These are phyloP conservation scores for Xiphophorus couchianus DNA, from an alignment of 2,113 vertebrate genomes.

Conservation along the genomic window DNA sequence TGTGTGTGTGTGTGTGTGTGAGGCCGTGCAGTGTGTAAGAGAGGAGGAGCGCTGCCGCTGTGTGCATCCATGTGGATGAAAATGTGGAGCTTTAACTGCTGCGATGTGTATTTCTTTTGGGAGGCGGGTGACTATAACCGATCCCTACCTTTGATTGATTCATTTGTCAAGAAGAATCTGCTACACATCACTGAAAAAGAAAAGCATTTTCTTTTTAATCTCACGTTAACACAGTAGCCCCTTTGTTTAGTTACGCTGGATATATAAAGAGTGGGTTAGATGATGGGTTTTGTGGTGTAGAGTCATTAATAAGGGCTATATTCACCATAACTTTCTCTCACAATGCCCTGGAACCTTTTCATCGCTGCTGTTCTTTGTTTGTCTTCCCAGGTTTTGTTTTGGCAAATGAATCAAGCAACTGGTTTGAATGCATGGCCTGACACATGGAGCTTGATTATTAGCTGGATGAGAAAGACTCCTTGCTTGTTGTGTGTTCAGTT, in stretches of 20 bases:
- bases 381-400: background rate
- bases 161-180: slow-evolving; percentile 54
- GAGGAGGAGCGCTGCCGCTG: slow-evolving; percentile 29
- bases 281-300: background rate
- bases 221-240: slow-evolving; percentile 10
- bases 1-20: background rate
- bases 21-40: slow-evolving; percentile 11
- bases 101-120: slow-evolving; percentile 59
- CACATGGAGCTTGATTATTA: slow-evolving; percentile 72
- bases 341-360: background rate
- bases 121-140: slow-evolving; percentile 45
- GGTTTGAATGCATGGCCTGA: slow-evolving; percentile 80
- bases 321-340: slow-evolving; percentile 30
- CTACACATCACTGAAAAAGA: background rate
- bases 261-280: slow-evolving; percentile 12
- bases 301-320: slow-evolving; percentile 68
- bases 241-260: slow-evolving; percentile 41
- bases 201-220: background rate
- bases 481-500: slow-evolving; percentile 75
- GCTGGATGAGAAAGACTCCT: slow-evolving; percentile 69
- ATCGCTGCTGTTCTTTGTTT: background rate
- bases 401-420: slow-evolving; percentile 73
- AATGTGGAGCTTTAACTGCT: slow-evolving; percentile 65
- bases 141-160: slow-evolving; percentile 71
- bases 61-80: slow-evolving; percentile 63